phyloP scores from a whole-genome alignment of 2,888 invertebrate species.

The Clunio marinus region DNA sequence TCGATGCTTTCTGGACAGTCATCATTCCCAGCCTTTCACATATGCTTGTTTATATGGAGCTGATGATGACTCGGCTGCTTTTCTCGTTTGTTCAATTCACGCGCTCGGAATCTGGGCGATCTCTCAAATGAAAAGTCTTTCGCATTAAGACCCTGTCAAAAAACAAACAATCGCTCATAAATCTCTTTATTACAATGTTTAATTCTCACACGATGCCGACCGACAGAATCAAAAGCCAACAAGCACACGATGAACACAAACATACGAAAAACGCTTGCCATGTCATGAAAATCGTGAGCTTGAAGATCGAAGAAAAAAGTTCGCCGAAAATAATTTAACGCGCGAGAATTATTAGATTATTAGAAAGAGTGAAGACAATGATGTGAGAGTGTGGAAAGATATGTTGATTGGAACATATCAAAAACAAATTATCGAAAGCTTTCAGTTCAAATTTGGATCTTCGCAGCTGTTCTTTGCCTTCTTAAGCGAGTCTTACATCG shows the following conservation, averaged over 20 bases:
- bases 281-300: conserved; percentile 2
- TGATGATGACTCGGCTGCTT: conserved; percentile 1
- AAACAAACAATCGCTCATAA: background rate
- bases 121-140: background rate
- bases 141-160: background rate
- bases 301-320: too few relatives aligned
- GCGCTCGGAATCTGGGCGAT: background rate
- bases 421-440: too few relatives aligned
- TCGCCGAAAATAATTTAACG: too few relatives aligned
- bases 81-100: background rate
- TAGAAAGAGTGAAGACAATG: too few relatives aligned
- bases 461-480: too few relatives aligned
- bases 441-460: too few relatives aligned
- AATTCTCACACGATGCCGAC: conserved; percentile 2
- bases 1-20: background rate
- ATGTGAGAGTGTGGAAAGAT: too few relatives aligned
- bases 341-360: too few relatives aligned
- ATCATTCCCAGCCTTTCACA: conserved; percentile 5
- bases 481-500: too few relatives aligned
- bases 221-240: background rate
- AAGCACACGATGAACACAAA: background rate
- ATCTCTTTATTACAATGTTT: conserved; percentile 8
- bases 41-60: conserved; percentile 2
- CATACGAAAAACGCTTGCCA: background rate
- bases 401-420: too few relatives aligned